Evolutionary conservation across 2,797 vertebrate species (phyloP), one percentile per base, ranked within the genome.

Genomic region (Spheniscus humboldti): DNA sequence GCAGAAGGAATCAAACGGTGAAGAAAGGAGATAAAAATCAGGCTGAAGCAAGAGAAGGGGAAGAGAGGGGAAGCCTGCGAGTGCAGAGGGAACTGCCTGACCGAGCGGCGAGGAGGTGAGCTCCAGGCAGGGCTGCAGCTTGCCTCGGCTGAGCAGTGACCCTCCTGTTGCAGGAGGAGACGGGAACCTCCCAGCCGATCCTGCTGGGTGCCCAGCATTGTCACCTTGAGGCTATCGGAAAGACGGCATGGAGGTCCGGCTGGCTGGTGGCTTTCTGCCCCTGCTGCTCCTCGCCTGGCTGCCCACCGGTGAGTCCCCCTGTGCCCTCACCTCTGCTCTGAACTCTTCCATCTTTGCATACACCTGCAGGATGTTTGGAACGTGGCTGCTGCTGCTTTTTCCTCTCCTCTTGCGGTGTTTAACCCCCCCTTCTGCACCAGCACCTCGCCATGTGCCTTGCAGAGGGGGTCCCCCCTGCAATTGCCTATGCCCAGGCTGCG

Each of bases 141-240:
- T 19, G 24, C 39, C 33, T 72, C 0, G 0, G 55, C 69, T 74
- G 52, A 71, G n/a, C 93, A 60, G 64, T 8, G 64, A 80, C 30
- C 30, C 43, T 10, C 0, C 0, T 1, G 1, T 56, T 55, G 37
- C 3, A 1, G 28, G 39, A 62, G 63, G 52, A 55, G 53, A 20
- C 4, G 0, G 59, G 37, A 77, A 35, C 5, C 6, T 56, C 50
- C 55, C 1, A 0, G 55, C 63, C 0, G 0, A 35, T 69, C 69
- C 74, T 11, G 1, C 17, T 22, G 1, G 41, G 31, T 2, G 2
- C 45, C 63, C 52, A 41, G 66, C 47, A 3, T 11, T 2, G 0
- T 39, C 14, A 6, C 69, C 1, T 0, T 1, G 3, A 77, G 37
- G 62, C 78, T 37, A 10, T 19, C 3, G 4, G 66, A 52, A 60